Base-by-base conservation (phyloP, 2,797 vertebrate genomes). In the Crocidura indochinensis region DNA sequence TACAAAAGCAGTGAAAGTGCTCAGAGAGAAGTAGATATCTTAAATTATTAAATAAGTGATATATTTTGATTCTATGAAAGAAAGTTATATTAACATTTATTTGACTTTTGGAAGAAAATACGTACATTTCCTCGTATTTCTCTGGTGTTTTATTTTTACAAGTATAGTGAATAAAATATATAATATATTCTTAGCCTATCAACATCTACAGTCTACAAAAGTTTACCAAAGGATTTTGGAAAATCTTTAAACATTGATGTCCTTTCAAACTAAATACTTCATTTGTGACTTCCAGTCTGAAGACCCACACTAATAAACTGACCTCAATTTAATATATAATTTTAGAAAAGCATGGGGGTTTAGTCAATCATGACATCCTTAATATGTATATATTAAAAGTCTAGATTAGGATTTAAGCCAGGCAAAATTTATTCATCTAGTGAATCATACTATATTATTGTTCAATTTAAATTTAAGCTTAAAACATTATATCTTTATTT, bases 81-180 rank as follows among this genome's bases (percentile, higher is more conserved):
- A 95, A 87, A 80, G 65, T 74, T 67, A 56, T 22, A 38, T 38
- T 87, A 74, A 10, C 27, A 81, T 88, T 79, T 80, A 17, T 71
- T 91, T 87, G 74, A 81, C 51, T 90, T 89, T 88, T 95, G 94
- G 88, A 95, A 96, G 80, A 90, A 96, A 85, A 20, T 91, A 24
- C 77, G 81, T 47, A 38, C 71, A 95, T 79, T 74, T 46, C 92
- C 96, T 95, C 93, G 94, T 67, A 75, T 91, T 95, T 51, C 87
- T 75, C 51, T 11, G 78, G 29, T 62, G 10, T 20, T 84, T 93
- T 90, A 15, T 72, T 89, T 90, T 91, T 84, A 92, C 12, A 79
- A 79, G 9, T 17, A 22, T 74, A 26, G 60, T 82, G n/a, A 87
- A 31, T 38, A 84, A 79, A 65, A 74, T 60, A 65, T 64, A 73